Conservation (phyloP, 2,113 vertebrate genomes). For the Trachemys scripta region DNA sequence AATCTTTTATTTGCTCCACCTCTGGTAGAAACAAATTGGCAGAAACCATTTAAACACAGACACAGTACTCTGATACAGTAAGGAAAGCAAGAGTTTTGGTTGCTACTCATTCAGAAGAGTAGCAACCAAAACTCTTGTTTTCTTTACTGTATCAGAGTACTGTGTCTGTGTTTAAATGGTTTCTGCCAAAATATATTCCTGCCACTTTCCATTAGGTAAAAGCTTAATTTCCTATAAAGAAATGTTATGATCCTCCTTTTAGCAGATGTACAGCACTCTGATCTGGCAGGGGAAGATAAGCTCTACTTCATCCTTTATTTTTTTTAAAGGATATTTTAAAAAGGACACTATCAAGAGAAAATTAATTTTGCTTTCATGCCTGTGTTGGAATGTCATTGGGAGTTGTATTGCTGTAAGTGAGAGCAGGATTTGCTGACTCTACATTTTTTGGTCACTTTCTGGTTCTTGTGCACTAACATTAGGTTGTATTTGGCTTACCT, state of each 20-base stretch:
- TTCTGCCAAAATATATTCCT: not conserved
- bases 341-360: not conserved
- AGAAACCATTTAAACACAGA: too few species aligned
- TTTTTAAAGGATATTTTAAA: not conserved
- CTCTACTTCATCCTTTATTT: not conserved
- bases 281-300: not conserved
- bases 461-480: not conserved
- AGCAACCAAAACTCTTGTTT: not conserved
- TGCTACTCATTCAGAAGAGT: too few species aligned
- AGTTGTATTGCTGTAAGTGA: not conserved
- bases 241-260: not conserved
- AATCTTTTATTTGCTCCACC: not conserved
- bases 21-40: too few species aligned
- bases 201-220: not conserved
- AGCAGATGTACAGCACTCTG: not conserved
- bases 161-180: not conserved
- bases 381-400: not conserved
- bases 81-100: too few species aligned
- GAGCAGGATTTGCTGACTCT: not conserved
- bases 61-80: too few species aligned
- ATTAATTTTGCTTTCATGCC: not conserved
- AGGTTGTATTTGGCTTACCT: not conserved
- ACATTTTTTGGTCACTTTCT: rapidly evolving
- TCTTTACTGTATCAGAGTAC: not conserved
- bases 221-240: not conserved